These are phyloP conservation scores for Betta splendens DNA, from an alignment of 2,797 vertebrate species.

Conservation along the genomic window DNA sequence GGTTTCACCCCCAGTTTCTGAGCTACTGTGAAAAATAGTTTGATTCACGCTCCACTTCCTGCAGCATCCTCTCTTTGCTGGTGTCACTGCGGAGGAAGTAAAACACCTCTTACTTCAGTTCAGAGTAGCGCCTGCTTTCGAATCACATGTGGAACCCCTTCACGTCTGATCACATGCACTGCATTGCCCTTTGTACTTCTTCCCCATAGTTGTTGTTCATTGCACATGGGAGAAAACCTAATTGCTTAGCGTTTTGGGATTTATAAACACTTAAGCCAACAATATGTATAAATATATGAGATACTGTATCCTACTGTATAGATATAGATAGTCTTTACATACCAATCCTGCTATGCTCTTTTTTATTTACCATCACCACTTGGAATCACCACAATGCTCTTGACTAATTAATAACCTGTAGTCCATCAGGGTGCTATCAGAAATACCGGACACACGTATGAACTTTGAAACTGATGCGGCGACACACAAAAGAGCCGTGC, in stretches of 20 bases:
- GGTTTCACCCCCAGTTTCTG: conserved; percentile 21
- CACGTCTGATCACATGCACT: no score
- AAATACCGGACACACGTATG: background rate
- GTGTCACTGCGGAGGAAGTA: background rate
- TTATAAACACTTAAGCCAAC: no score
- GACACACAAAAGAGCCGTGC: background rate
- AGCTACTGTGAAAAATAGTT: background rate
- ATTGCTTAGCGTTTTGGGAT: no score
- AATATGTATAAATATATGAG: no score
- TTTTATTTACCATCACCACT: background rate
- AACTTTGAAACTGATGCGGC: background rate
- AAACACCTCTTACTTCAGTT: conserved; percentile 4
- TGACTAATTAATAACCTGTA: background rate
- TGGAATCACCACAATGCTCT: background rate
- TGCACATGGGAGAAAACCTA: no score
- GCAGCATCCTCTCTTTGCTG: conserved; percentile 8
- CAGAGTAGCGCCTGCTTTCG: no score
- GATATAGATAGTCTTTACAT: background rate
- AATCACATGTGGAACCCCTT: background rate
- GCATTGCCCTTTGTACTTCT: no score
- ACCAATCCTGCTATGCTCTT: background rate
- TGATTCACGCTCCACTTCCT: background rate
- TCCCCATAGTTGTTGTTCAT: background rate
- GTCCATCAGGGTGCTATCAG: background rate
- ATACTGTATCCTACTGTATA: no score